phyloP scores from a whole-genome alignment of 2,888 invertebrate genomes.

The Drosophila flavopinicola region DNA sequence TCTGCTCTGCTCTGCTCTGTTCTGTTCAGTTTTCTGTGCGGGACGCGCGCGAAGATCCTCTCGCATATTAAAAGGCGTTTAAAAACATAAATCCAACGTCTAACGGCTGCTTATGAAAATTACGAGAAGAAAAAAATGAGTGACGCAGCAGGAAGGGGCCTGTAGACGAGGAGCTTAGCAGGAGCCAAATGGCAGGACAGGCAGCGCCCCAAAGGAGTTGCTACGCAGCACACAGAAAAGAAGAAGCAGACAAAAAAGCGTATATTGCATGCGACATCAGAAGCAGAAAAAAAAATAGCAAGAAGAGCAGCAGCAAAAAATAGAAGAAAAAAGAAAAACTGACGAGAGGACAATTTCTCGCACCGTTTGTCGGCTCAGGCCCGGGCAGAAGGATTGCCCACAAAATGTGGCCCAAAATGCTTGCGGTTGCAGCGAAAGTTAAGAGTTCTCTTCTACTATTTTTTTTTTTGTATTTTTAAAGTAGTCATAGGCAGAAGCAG shows the following conservation, averaged over 20 bases:
- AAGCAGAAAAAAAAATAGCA: slow-evolving; percentile 52
- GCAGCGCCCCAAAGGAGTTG: slow-evolving; percentile 72
- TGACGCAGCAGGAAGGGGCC: slow-evolving; percentile 49
- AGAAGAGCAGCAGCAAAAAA: slow-evolving; percentile 5
- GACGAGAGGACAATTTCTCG: slow-evolving; percentile 76
- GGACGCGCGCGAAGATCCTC: slow-evolving; percentile 67
- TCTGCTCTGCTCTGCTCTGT: slow-evolving; percentile 22
- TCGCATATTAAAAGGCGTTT: slow-evolving; percentile 82
- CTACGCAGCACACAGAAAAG: slow-evolving; percentile 53
- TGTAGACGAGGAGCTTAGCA: slow-evolving; percentile 45
- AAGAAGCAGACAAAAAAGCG: slow-evolving; percentile 43
- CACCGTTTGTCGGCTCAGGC: slow-evolving; percentile 69
- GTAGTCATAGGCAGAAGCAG: slow-evolving; percentile 60
- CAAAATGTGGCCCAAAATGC: slow-evolving; percentile 75
- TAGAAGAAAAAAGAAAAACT: slow-evolving; percentile 24
- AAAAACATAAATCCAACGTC: slow-evolving; percentile 82
- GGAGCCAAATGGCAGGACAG: slow-evolving; percentile 55
- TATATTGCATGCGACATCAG: slow-evolving; percentile 78
- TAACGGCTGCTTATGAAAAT: slow-evolving; percentile 82
- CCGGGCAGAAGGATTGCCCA: slow-evolving; percentile 75
- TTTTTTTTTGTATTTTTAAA: slow-evolving; percentile 40
- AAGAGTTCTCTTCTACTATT: slow-evolving; percentile 43
- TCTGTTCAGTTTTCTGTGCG: slow-evolving; percentile 16
- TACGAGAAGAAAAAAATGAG: slow-evolving; percentile 78
- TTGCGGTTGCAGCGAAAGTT: slow-evolving; percentile 79